phyloP scores from a whole-genome alignment of 2,888 invertebrate species.

The Leptothorax acervorum region DNA sequence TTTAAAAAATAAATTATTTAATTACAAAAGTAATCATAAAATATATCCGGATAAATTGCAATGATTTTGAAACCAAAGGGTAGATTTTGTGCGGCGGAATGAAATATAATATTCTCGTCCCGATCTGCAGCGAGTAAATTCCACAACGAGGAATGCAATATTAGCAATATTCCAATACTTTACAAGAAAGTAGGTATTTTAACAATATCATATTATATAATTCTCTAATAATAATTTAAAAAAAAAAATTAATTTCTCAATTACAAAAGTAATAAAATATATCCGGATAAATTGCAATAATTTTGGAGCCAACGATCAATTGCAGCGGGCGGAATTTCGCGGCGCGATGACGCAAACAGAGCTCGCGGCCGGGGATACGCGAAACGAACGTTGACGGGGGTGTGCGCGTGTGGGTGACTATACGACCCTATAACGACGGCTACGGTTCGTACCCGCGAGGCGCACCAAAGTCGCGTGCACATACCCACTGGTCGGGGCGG shows the following conservation, averaged over 20 bases:
- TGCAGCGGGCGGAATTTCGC: neutral
- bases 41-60: neutral
- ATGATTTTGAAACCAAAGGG: no score
- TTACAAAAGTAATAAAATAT: no score
- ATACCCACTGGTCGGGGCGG: slow-evolving; percentile 69
- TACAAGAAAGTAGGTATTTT: neutral
- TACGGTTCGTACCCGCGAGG: slow-evolving; percentile 2
- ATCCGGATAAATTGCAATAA: neutral
- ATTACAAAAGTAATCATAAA: neutral
- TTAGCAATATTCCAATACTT: neutral
- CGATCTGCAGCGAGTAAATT: neutral
- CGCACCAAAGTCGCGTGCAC: slow-evolving; percentile 24
- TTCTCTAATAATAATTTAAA: neutral
- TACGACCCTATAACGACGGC: neutral
- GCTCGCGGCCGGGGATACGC: no score
- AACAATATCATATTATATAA: neutral
- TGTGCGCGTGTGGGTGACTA: neutral
- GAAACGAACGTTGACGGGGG: neutral
- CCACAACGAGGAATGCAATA: neutral
- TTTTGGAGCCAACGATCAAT: neutral
- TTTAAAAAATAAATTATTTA: neutral
- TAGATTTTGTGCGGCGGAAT: no score
- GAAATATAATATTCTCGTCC: no score
- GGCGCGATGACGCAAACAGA: slow-evolving; percentile 2
- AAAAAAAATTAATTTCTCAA: neutral